These are phyloP conservation scores for Trogon surrucura DNA, from an alignment of 2,113 vertebrate species.

Conservation along the genomic window DNA sequence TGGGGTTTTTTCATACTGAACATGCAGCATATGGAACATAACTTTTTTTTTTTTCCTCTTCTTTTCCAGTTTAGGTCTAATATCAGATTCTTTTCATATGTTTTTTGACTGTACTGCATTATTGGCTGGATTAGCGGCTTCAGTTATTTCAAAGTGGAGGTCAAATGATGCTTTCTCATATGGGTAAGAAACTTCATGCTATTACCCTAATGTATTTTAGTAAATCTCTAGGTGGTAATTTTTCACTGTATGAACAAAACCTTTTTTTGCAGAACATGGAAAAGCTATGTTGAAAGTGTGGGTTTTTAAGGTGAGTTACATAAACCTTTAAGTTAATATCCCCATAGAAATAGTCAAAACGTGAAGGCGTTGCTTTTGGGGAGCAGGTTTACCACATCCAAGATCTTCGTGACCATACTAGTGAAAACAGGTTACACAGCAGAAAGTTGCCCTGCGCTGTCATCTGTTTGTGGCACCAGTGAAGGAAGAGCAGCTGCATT, in stretches of 20 bases:
- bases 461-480: accelerated
- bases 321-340: neutral
- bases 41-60: conserved; percentile 43
- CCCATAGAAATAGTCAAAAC: neutral
- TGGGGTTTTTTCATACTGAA: neutral
- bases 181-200: conserved; percentile 82
- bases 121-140: conserved; percentile 94
- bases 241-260: neutral
- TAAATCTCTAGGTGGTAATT: neutral
- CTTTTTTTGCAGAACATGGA: neutral
- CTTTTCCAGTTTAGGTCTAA: conserved; percentile 91
- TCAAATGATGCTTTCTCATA: conserved; percentile 98
- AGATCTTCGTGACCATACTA: neutral
- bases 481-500: neutral
- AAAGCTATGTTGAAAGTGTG: neutral
- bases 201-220: neutral
- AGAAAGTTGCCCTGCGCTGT: neutral
- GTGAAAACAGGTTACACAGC: neutral
- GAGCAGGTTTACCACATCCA: neutral
- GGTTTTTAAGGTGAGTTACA: neutral
- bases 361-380: neutral
- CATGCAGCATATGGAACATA: neutral
- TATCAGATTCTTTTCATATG: conserved; percentile 99
- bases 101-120: conserved; percentile 99
- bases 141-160: conserved; percentile 97